Base-by-base conservation (phyloP, 2,888 invertebrate species). In the Empis stercorea region DNA sequence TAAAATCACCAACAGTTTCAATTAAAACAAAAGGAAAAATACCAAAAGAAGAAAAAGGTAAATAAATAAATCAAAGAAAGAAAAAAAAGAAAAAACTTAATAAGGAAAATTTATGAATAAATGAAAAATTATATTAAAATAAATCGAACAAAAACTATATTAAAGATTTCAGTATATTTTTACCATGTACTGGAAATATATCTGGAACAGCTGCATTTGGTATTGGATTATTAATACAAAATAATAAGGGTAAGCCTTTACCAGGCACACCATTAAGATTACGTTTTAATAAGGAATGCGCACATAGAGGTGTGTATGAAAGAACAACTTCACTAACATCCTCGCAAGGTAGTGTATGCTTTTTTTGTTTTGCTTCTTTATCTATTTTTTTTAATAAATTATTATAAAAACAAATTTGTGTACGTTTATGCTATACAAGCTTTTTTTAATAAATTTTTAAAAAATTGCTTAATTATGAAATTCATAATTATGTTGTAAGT, bases 251-350 rank as follows among this genome's bases (percentile, higher is more conserved):
- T 52, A 77, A 79, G 64, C 81, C 87, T 53, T 71, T 92, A 58
- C 83, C 84, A 63, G 91, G 91, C 62, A 92, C 89, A 61, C 92
- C 92, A 51, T 73, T 93, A 60, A 78, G 87, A 61, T 76, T 92
- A 64, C 83, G 82, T 71, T 77, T 92, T 66, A 81, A 87, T 72
- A 92, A 92, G 80, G 91, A 92, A 78, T 93, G 92, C 76, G 80
- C 84, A 64, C 82, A 86, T 76, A 84, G 87, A 81, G 87, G 87
- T 87, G 81, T 81, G 81, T 81, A 76, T 76, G 75, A 78, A 63
- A 68, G 59, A 61, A 64, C 65, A 61, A 61, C 65, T 62, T 62
- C 63, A 61, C 62, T 65, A 62, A 63, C 64, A 64, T 62, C 64
- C 62, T 57, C 63, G 63, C 68, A 67, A 69, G 69, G 69, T 69